Evolutionary conservation across 2,797 vertebrate genomes (phyloP).

Genomic region (Tragelaphus eurycerus): DNA sequence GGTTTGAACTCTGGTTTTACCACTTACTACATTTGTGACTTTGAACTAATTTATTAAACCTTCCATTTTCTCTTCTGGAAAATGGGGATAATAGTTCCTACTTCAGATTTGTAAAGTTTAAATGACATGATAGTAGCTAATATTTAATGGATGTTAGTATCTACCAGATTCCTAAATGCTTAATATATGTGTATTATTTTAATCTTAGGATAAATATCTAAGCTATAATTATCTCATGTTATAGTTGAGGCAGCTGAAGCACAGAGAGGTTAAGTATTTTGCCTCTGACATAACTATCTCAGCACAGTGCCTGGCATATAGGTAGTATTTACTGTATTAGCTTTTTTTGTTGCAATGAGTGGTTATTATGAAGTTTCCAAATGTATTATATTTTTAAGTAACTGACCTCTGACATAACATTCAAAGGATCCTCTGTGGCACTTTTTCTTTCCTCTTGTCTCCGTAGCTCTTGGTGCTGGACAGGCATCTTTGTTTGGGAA

Average conservation of each 20-base stretch:
- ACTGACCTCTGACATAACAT: slow-evolving; percentile 49
- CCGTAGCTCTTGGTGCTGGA: slow-evolving; percentile 88
- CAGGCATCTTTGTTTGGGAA: slow-evolving; percentile 93
- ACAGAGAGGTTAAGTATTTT: background rate
- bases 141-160: slow-evolving; percentile 16
- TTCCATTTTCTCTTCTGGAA: slow-evolving; percentile 11
- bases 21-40: background rate
- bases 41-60: background rate
- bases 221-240: background rate
- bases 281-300: background rate
- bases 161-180: background rate
- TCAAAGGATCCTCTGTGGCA: slow-evolving; percentile 64
- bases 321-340: slow-evolving; percentile 27
- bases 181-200: slow-evolving; percentile 36
- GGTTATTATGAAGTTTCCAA: slow-evolving; percentile 60
- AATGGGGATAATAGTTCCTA: background rate
- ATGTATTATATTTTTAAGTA: slow-evolving; percentile 64
- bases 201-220: slow-evolving; percentile 23
- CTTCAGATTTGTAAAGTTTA: background rate
- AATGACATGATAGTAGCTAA: background rate
- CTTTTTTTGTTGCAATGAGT: slow-evolving; percentile 55
- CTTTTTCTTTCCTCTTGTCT: slow-evolving; percentile 67
- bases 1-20: background rate
- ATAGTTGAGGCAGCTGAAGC: slow-evolving; percentile 10
- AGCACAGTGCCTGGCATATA: background rate